Base-by-base conservation (phyloP, 2,113 vertebrate species). In the Thunnus thynnus region DNA sequence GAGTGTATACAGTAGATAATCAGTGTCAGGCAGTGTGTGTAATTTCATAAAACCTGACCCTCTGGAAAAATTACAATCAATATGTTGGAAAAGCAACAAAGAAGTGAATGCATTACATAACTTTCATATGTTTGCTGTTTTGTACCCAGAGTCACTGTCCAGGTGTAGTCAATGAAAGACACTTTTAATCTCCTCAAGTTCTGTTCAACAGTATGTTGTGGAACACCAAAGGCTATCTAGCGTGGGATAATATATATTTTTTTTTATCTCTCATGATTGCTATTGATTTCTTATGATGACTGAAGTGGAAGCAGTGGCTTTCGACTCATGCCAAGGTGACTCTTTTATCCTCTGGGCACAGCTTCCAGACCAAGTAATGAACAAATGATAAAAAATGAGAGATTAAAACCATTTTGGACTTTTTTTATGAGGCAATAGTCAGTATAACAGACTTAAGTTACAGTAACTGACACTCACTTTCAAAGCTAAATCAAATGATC, bases 251-350 rank as follows among this genome's bases (percentile, higher is more conserved):
- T 85, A 78, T 41, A 41, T 41, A 91, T 83, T 68, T 57, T 66
- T 73, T 88, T 63, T 72, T 27, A 83, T 72, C 70, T 48, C 69
- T 78, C 46, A 51, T 89, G 64, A 86, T 89, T 87, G 82, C 72
- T 90, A 83, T 92, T 88, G 78, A 87, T 90, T 91, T 88, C 62
- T 64, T 61, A 63, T 46, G 76, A 47, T 80, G 56, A 76, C 64
- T 83, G 50, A 73, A 82, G 58, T 58, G 51, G 41, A 82, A 55
- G 57, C 63, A 52, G 32, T 27, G 44, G 62, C 41, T 65, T 18
- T 54, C 48, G 5, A 63, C 47, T 84, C 55, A 55, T 52, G 65
- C 55, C 18, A 69, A 67, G 61, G 58, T 47, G 60, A 52, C 13
- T 62, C 27, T 77, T 70, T 72, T 36, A 76, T 9, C 47, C 22